Evolutionary conservation across 2,888 invertebrate species (phyloP), one percentile per base, ranked within the genome.

Genomic region (Ecliptopera silaceata): DNA sequence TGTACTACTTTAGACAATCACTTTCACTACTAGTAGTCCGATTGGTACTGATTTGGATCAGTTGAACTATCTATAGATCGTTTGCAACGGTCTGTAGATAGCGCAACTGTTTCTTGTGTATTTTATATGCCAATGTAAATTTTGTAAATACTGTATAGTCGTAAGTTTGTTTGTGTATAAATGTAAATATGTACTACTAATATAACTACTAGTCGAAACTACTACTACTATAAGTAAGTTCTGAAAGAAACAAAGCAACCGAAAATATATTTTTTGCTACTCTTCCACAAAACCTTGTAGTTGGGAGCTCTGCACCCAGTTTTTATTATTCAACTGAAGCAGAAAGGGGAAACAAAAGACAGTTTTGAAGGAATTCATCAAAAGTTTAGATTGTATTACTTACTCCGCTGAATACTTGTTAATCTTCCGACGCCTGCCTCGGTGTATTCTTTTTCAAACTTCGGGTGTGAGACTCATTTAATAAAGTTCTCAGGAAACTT

Each of bases 361-460:
- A 85, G 80, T 88, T 85, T 83, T 80, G 77, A 68, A 71, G 80
- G 80, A 88, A 86, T 89, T 88, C 87, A 88, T 89, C 86, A 88
- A 88, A 90, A 89, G 76, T 90, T 90, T 88, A 86, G 87, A 89
- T 89, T 88, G 82, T 84, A 86, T 87, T 86, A 84, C 84, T 82
- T 84, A 82, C 74, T 79, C 71, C 70, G 22, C 74, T 68, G 75
- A 74, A 79, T 77, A 79, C 78, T 82, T 84, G 78, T 82, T 84
- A 86, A 86, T 86, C 79, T 84, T 82, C 81, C 70, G 72, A 64
- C 72, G 57, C 69, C 68, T 69, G 75, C 70, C 70, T 72, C 68
- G 57, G 62, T 71, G 71, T 77, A 72, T 75, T 72, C 66, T 72
- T 73, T 73, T 68, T 66, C 53, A 56, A 72, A 75, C 59, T 72